Conservation (phyloP, 2,888 invertebrate species). For the Diadegma fenestrale region DNA sequence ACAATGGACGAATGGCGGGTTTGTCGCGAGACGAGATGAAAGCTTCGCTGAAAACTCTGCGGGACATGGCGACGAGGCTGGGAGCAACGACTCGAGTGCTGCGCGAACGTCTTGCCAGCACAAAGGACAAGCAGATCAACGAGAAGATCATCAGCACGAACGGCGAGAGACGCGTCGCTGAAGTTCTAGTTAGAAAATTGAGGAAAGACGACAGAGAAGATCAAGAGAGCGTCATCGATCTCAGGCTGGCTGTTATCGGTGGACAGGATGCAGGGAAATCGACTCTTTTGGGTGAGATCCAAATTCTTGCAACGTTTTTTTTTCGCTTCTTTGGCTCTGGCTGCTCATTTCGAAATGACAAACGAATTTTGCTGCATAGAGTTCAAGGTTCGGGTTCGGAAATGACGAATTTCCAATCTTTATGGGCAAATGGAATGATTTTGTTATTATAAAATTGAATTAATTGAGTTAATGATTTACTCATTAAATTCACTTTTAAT, state of each 20-base stretch:
- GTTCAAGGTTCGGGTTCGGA: not conserved
- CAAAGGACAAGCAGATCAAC: constrained; percentile 77
- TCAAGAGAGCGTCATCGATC: constrained; percentile 93
- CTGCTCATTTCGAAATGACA: not conserved
- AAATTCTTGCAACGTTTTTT: not conserved
- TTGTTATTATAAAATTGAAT: too few relatives aligned
- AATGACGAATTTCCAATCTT: not conserved
- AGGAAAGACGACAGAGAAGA: constrained; percentile 87
- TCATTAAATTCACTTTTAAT: too few relatives aligned
- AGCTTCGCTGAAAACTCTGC: constrained; percentile 93
- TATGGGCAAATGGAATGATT: too few relatives aligned
- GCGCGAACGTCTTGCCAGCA: constrained; percentile 87
- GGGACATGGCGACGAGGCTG: constrained; percentile 94
- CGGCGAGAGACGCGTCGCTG: constrained; percentile 89
- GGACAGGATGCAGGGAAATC: constrained; percentile 99
- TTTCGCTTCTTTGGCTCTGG: not conserved
- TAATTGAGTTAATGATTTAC: too few relatives aligned
- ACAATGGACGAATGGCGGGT: constrained; percentile 95
- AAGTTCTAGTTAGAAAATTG: constrained; percentile 95
- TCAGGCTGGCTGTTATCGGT: constrained; percentile 96
- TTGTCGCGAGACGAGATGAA: constrained; percentile 93
- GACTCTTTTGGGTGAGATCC: constrained; percentile 89
- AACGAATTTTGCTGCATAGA: not conserved
- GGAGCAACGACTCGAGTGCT: constrained; percentile 93
- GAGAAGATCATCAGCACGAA: constrained; percentile 72